These are phyloP conservation scores for Mystacides longicornis DNA, from an alignment of 2,888 invertebrate species.

Conservation along the genomic window DNA sequence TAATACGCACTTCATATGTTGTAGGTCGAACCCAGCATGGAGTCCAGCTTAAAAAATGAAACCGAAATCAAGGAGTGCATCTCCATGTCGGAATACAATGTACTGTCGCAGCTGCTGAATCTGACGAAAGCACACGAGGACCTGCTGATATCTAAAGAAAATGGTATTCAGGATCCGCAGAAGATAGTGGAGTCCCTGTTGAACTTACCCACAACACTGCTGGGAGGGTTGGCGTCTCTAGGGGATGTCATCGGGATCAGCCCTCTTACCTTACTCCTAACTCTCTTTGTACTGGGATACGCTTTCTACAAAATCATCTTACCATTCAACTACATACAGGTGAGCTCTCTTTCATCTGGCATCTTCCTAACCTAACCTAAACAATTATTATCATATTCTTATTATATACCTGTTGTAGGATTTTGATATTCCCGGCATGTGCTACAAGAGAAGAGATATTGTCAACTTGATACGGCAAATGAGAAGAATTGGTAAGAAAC, in stretches of 20 bases:
- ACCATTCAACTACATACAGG: background rate
- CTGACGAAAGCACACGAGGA: background rate
- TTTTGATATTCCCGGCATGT: slow-evolving; percentile 8
- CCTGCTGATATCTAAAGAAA: background rate
- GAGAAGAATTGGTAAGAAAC: slow-evolving; percentile 51
- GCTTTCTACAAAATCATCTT: background rate
- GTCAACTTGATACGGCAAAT: slow-evolving; percentile 45
- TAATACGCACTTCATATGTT: too few relatives aligned
- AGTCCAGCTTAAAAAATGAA: background rate
- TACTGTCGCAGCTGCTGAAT: background rate
- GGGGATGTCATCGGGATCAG: background rate
- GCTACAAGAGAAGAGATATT: slow-evolving; percentile 29
- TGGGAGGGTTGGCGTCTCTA: background rate
- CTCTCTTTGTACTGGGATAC: background rate
- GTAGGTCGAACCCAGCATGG: too few relatives aligned
- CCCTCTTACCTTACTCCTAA: background rate
- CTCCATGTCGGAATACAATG: background rate
- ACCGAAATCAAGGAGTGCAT: background rate
- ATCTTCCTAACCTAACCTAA: too few relatives aligned
- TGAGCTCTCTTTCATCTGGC: too few relatives aligned
- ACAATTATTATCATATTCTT: too few relatives aligned
- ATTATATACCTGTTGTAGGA: too few relatives aligned
- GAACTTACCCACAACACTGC: background rate
- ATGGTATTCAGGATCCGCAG: background rate
- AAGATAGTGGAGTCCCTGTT: background rate